These are phyloP conservation scores for Corythaeola cristata DNA, from an alignment of 2,113 vertebrate species.

Conservation along the genomic window DNA sequence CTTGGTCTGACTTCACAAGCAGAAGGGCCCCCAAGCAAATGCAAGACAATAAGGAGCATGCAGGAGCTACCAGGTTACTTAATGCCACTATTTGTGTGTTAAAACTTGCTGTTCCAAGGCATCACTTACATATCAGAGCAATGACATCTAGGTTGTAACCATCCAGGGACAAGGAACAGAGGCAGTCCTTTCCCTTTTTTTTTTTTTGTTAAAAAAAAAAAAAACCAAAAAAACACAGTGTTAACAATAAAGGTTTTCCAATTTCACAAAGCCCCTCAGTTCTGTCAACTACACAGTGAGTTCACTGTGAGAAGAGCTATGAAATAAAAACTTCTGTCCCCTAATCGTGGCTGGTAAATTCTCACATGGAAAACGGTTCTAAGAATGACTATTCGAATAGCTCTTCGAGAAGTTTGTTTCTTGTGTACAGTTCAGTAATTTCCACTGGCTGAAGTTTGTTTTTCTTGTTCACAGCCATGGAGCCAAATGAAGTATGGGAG, in stretches of 20 bases:
- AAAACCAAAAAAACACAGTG: background rate
- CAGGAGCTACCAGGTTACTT: background rate
- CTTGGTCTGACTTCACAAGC: conserved; percentile 23
- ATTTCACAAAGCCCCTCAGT: background rate
- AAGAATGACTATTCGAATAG: background rate
- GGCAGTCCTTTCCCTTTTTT: background rate
- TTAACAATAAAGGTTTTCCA: background rate
- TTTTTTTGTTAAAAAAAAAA: background rate
- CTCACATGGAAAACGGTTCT: background rate
- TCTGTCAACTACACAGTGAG: background rate
- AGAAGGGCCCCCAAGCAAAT: background rate
- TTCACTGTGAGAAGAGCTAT: background rate
- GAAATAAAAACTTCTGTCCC: background rate
- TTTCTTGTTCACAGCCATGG: conserved; percentile 39
- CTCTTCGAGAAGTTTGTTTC: background rate
- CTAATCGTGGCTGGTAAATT: background rate
- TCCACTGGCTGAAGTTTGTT: conserved; percentile 17
- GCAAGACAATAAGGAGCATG: conserved; percentile 28
- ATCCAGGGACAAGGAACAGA: background rate
- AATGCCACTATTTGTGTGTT: conserved; percentile 21
- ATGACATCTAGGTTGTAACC: background rate
- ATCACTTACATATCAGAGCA: background rate
- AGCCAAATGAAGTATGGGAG: conserved; percentile 43
- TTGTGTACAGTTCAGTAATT: background rate
- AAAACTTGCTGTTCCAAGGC: conserved; percentile 38